Conservation (phyloP, 2,113 vertebrate species). For the Etheostoma cragini region DNA sequence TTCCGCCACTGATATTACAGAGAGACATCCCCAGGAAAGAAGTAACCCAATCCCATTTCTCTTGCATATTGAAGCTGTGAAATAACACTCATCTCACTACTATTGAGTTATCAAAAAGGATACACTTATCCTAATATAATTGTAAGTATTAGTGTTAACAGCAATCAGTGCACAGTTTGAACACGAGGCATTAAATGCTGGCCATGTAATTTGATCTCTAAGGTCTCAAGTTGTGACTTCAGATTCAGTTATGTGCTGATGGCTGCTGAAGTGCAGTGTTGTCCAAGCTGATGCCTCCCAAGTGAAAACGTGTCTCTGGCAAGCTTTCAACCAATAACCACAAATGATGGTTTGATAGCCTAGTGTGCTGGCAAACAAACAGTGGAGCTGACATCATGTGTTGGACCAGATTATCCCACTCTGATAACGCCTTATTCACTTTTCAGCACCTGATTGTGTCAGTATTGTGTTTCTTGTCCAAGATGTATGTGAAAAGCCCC, state of each 20-base stretch:
- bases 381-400: slow-evolving; percentile 28
- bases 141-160: slow-evolving; percentile 48
- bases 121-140: slow-evolving; percentile 62
- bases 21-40: slow-evolving; percentile 11
- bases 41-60: slow-evolving; percentile 35
- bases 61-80: slow-evolving; percentile 50
- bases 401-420: not conserved
- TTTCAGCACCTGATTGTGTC: not conserved
- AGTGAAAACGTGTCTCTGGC: slow-evolving; percentile 48
- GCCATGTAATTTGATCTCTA: slow-evolving; percentile 58
- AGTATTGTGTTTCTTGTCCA: not conserved
- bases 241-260: slow-evolving; percentile 69
- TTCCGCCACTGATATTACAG: not conserved
- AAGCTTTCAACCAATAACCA: slow-evolving; percentile 40
- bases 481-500: not conserved
- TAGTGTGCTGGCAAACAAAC: not conserved
- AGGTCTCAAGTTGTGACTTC: slow-evolving; percentile 57
- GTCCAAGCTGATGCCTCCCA: slow-evolving; percentile 58
- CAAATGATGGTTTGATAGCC: not conserved
- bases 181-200: slow-evolving; percentile 45
- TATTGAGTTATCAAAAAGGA: slow-evolving; percentile 67
- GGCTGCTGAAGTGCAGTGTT: slow-evolving; percentile 60
- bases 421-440: not conserved
- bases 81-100: slow-evolving; percentile 41
- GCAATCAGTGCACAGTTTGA: slow-evolving; percentile 40